Percentiles rank a stretch among this genome's conserved stretches.
These are phyloP conservation scores for Drosophila suzukii DNA, from an alignment of 1,140 invertebrate species.

Conservation along the genomic window DNA sequence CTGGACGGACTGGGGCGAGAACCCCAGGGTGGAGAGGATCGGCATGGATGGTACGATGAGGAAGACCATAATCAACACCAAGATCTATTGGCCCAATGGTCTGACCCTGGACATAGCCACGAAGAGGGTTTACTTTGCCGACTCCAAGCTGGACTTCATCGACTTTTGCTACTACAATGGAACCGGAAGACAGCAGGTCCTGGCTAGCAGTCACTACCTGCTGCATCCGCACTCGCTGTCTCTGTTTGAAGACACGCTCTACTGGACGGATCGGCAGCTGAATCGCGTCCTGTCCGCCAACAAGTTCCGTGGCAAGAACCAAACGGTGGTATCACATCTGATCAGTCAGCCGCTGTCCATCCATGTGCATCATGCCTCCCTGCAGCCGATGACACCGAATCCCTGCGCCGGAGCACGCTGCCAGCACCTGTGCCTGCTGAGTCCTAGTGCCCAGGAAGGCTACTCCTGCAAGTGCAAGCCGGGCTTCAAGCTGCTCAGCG, in stretches of 20 bases:
- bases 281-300: conserved; percentile 95
- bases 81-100: conserved; percentile 99
- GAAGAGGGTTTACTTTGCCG: conserved; percentile 97
- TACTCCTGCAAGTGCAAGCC: conserved; percentile 96
- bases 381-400: conserved; percentile 94
- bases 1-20: conserved; percentile 99
- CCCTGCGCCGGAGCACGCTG: conserved; percentile 93
- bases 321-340: conserved; percentile 96
- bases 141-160: conserved; percentile 98
- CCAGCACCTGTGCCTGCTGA: conserved; percentile 96
- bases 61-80: conserved; percentile 95
- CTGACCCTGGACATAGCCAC: conserved; percentile 97
- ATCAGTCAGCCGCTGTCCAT: conserved; percentile 97
- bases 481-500: conserved; percentile 89
- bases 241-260: conserved; percentile 96
- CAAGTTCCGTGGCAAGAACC: conserved; percentile 95
- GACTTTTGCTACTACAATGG: conserved; percentile 99
- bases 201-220: conserved; percentile 95
- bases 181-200: conserved; percentile 93
- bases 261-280: conserved; percentile 98
- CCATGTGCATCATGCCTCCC: conserved; percentile 95
- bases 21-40: conserved; percentile 97
- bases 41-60: conserved; percentile 97
- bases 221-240: conserved; percentile 98
- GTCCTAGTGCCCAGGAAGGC: conserved; percentile 88